Evolutionary conservation across 2,113 vertebrate species (phyloP).

Genomic region (Corydoras sp.): DNA sequence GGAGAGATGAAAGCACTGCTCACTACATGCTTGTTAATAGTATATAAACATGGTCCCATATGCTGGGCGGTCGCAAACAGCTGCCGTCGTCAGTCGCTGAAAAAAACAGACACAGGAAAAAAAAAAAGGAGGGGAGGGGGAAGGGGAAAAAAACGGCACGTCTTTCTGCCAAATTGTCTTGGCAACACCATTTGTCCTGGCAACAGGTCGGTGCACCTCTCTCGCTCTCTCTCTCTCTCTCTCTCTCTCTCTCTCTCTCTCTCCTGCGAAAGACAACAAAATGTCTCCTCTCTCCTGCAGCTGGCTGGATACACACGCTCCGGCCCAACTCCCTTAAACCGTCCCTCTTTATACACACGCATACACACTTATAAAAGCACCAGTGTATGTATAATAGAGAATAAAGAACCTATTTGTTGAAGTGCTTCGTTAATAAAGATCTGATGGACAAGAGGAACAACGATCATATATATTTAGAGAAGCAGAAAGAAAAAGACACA

Average conservation of each 20-base stretch:
- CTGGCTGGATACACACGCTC: slow-evolving; percentile 27
- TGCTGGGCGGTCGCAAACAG: slow-evolving; percentile 31
- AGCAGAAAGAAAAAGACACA: too few relatives aligned
- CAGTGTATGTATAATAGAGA: not conserved
- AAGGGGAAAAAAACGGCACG: not conserved
- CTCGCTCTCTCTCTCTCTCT: slow-evolving; percentile 26
- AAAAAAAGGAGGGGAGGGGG: not conserved
- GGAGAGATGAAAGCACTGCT: slow-evolving; percentile 23
- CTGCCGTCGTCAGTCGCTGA: slow-evolving; percentile 14
- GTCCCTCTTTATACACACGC: slow-evolving; percentile 23
- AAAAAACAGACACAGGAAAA: slow-evolving; percentile 4
- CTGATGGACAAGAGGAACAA: not conserved
- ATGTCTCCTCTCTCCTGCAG: slow-evolving; percentile 39
- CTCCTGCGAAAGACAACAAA: slow-evolving; percentile 30
- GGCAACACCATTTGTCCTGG: slow-evolving; percentile 44
- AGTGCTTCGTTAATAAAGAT: not conserved
- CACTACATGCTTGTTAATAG: slow-evolving; percentile 23
- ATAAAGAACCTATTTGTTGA: not conserved
- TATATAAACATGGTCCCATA: slow-evolving; percentile 33
- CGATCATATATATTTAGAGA: not conserved
- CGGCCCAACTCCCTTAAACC: slow-evolving; percentile 29
- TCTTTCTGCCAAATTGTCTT: slow-evolving; percentile 44
- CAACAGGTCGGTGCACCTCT: slow-evolving; percentile 45
- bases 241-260: slow-evolving; percentile 32
- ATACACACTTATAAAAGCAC: slow-evolving; percentile 4